Conservation (phyloP, 2,888 invertebrate genomes). For the Standfussiana lucernea region DNA sequence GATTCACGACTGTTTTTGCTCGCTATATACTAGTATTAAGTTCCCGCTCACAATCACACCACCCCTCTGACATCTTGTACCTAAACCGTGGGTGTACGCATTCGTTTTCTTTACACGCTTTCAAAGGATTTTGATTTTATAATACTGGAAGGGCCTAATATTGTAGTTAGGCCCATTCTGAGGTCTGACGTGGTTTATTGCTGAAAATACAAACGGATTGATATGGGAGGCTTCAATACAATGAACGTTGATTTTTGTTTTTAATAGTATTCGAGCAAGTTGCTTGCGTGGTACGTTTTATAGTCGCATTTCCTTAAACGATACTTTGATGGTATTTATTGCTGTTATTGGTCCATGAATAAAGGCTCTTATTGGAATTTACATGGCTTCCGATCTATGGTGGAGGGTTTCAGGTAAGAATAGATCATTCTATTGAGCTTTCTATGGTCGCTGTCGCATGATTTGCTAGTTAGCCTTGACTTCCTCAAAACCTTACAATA, state of each 20-base stretch:
- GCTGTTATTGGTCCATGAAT: constrained; percentile 43
- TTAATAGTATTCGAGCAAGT: constrained; percentile 27
- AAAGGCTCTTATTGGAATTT: constrained; percentile 22
- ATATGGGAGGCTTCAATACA: constrained; percentile 58
- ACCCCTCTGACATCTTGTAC: constrained; percentile 35
- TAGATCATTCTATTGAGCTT: constrained; percentile 22
- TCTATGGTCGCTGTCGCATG: not conserved
- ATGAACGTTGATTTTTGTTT: constrained; percentile 63
- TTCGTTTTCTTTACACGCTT: constrained; percentile 81
- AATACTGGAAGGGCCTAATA: constrained; percentile 76
- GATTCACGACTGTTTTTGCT: too few species aligned
- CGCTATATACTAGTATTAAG: too few species aligned
- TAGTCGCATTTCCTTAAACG: constrained; percentile 49
- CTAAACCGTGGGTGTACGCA: constrained; percentile 77
- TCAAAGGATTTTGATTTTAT: constrained; percentile 86
- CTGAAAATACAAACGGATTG: constrained; percentile 68
- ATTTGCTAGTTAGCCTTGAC: not conserved
- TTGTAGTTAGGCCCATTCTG: constrained; percentile 75
- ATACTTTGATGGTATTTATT: constrained; percentile 41
- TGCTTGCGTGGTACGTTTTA: constrained; percentile 31
- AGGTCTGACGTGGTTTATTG: constrained; percentile 74
- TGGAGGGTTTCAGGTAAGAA: not conserved
- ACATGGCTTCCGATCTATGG: constrained; percentile 13
- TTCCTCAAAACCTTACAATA: not conserved
- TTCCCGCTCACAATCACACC: constrained; percentile 34